Conservation (phyloP, 2,888 invertebrate genomes). For the Argynnis bischoffii region DNA sequence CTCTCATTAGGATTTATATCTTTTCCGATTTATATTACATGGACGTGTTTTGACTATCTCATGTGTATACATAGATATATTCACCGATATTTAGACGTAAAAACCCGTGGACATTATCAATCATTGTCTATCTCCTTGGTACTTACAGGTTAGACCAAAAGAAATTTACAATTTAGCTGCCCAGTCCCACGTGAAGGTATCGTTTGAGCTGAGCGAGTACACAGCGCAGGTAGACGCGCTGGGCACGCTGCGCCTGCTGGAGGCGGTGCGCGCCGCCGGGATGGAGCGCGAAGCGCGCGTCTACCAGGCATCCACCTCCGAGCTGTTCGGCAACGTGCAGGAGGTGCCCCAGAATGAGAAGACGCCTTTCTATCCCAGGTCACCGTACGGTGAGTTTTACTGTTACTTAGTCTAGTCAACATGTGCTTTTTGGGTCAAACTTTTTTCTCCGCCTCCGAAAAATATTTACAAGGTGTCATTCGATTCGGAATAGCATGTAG, state of each 20-base stretch:
- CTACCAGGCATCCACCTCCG: slow-evolving; percentile 98
- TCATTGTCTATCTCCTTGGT: not conserved
- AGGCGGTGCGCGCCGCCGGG: slow-evolving; percentile 95
- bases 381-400: slow-evolving; percentile 92
- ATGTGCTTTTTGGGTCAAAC: too few relatives aligned
- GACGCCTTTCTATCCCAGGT: slow-evolving; percentile 97
- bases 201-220: slow-evolving; percentile 99
- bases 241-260: slow-evolving; percentile 94
- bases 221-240: slow-evolving; percentile 98
- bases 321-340: slow-evolving; percentile 95
- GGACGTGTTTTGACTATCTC: too few relatives aligned
- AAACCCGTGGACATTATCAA: not conserved
- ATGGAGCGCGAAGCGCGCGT: slow-evolving; percentile 91
- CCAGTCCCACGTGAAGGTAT: slow-evolving; percentile 99
- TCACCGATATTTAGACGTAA: too few relatives aligned
- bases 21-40: too few relatives aligned
- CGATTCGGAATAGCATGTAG: too few relatives aligned
- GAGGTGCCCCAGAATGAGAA: slow-evolving; percentile 97
- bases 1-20: too few relatives aligned
- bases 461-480: too few relatives aligned
- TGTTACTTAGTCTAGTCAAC: not conserved
- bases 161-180: slow-evolving; percentile 99
- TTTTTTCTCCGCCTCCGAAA: too few relatives aligned
- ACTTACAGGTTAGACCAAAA: slow-evolving; percentile 85
- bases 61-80: too few relatives aligned